A percentile compares a stretch with the other conserved stretches of the same genome.
These are phyloP conservation scores for Drosophila nikananu DNA, from an alignment of 1,140 invertebrate genomes.

Conservation along the genomic window DNA sequence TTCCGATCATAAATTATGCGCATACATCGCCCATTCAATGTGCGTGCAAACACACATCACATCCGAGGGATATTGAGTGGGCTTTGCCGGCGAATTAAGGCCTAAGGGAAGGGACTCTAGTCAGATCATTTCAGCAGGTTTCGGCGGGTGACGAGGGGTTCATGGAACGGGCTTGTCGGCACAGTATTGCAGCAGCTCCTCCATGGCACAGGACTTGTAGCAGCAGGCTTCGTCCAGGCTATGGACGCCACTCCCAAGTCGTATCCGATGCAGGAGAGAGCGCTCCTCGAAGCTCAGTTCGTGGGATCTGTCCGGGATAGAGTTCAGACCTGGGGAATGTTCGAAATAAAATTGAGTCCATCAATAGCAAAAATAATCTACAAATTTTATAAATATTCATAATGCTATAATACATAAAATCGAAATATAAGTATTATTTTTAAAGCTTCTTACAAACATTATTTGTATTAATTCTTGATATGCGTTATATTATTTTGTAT, in stretches of 20 bases:
- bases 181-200: constrained; percentile 43
- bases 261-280: constrained; percentile 23
- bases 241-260: constrained; percentile 20
- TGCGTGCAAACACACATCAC: constrained; percentile 15
- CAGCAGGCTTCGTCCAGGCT: constrained; percentile 59
- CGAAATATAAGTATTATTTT: background rate
- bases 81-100: constrained; percentile 17
- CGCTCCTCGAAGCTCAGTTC: constrained; percentile 8
- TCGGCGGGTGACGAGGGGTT: background rate
- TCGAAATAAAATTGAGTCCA: background rate
- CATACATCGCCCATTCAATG: constrained; percentile 30
- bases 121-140: background rate
- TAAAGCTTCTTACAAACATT: background rate
- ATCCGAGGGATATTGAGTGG: constrained; percentile 18
- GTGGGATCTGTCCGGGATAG: background rate
- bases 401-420: background rate
- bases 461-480: no score
- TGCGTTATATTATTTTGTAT: no score
- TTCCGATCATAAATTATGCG: constrained; percentile 48
- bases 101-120: constrained; percentile 8
- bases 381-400: background rate
- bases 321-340: background rate
- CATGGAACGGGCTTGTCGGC: constrained; percentile 20
- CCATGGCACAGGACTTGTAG: constrained; percentile 33
- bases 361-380: background rate